Base-by-base conservation (phyloP, 2,888 invertebrate genomes). In the Ophion obscuratus region DNA sequence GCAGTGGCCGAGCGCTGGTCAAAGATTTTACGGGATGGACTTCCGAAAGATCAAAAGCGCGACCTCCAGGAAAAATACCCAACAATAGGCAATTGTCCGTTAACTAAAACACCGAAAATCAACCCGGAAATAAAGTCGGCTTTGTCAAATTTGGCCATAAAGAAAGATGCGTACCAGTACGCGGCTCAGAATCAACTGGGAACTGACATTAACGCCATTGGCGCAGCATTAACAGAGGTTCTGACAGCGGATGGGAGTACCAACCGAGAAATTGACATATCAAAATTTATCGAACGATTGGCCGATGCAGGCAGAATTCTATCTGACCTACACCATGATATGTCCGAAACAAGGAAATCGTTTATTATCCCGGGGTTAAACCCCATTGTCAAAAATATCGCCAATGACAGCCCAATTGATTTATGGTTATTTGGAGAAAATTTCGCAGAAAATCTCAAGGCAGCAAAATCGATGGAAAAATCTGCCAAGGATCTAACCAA, bases 341-440 rank as follows among this genome's bases (percentile, higher is more conserved):
- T 86, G 81, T 84, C 84, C 2, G 78, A 70, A 64, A 79, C 84
- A 31, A 84, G 78, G 24, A 83, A 83, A 68, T 81, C 81, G 14
- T 61, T 78, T n/a, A 84, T 86, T 20, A 47, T 75, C 44, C 79
- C 81, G 44, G 44, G 44, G 11, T 7, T 44, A 44, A 11, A 44
- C 44, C 7, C 44, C 44, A 44, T 44, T 44, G 44, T 44, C 4
- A 44, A 44, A 44, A 44, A 44, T 44, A 44, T 44, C 11, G 44
- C 11, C 44, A 44, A 44, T 11, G 44, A 44, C 7, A 7, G 6
- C 7, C 11, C 44, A 44, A 44, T 11, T 44, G 11, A 44, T 44
- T 44, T 11, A 11, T 44, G 44, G 44, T 44, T 44, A 44, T 11
- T 44, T 44, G 44, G 44, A 44, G 44, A 1, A 7, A 44, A 11